Percentiles rank a stretch among this genome's conserved stretches.
Conservation (phyloP, 2,888 invertebrate genomes). For the Amiota communis region DNA sequence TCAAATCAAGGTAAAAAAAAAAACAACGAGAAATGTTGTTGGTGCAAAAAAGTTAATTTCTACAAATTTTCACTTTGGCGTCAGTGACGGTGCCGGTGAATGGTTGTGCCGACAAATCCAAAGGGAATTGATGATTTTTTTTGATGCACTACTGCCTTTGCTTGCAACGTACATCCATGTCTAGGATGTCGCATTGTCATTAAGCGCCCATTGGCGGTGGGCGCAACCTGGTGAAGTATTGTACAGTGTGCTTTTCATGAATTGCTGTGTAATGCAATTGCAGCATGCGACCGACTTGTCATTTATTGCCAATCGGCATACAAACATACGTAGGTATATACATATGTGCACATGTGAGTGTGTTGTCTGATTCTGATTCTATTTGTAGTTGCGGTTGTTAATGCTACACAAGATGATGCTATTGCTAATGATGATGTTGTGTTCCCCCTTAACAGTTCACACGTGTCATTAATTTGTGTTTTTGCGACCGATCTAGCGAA, state of each 20-base stretch:
- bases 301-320: background rate
- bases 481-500: background rate
- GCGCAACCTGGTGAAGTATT: constrained; percentile 21
- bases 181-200: constrained; percentile 17
- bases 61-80: constrained; percentile 68
- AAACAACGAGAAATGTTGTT: background rate
- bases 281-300: constrained; percentile 21
- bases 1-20: constrained; percentile 36
- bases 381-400: constrained; percentile 42
- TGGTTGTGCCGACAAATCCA: background rate
- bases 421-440: constrained; percentile 15
- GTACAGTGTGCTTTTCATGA: background rate
- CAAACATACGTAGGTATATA: too few relatives aligned
- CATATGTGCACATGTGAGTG: too few relatives aligned
- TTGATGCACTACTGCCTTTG: background rate
- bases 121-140: constrained; percentile 39
- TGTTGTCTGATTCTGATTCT: constrained; percentile 46
- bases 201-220: constrained; percentile 8
- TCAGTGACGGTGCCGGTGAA: constrained; percentile 21
- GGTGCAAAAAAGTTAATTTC: constrained; percentile 60
- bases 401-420: constrained; percentile 59
- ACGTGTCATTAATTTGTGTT: constrained; percentile 21
- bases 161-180: background rate
- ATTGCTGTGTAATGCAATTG: constrained; percentile 14
- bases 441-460: constrained; percentile 17